Conservation (phyloP, 92 coral and sea anemone genomes). For the Pocillopora grandis region DNA sequence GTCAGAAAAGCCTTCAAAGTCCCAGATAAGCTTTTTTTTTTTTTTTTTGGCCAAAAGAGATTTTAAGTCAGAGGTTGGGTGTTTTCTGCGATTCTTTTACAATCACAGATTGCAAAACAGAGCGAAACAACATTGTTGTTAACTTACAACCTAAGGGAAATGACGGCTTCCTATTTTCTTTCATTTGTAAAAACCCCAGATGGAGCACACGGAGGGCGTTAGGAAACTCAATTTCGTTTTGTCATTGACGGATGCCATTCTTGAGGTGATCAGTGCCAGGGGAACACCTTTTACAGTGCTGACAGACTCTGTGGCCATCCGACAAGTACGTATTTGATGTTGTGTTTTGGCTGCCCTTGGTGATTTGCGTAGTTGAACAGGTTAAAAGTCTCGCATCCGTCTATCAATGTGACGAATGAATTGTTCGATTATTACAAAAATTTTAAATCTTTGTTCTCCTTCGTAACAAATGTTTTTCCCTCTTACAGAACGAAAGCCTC, state of each 20-base stretch:
- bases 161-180: background rate
- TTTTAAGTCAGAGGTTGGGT: too few relatives aligned
- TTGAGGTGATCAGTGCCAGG: constrained; percentile 77
- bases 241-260: constrained; percentile 85
- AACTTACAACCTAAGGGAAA: too few relatives aligned
- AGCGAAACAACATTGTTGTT: too few relatives aligned
- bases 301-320: constrained; percentile 84
- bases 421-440: too few relatives aligned
- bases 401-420: too few relatives aligned
- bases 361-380: background rate
- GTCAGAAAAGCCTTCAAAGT: too few relatives aligned
- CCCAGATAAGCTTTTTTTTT: too few relatives aligned
- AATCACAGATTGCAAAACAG: too few relatives aligned
- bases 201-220: constrained; percentile 91
- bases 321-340: constrained; percentile 60
- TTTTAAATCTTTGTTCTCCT: too few relatives aligned
- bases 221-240: constrained; percentile 75
- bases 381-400: background rate
- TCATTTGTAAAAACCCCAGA: constrained; percentile 38
- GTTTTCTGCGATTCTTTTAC: too few relatives aligned
- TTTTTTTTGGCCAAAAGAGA: too few relatives aligned
- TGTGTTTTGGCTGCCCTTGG: background rate
- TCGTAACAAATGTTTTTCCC: background rate
- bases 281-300: constrained; percentile 85
- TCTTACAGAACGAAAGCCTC: constrained; percentile 84